Conservation (phyloP, 2,888 invertebrate genomes). For the Dryobotodes eremita region DNA sequence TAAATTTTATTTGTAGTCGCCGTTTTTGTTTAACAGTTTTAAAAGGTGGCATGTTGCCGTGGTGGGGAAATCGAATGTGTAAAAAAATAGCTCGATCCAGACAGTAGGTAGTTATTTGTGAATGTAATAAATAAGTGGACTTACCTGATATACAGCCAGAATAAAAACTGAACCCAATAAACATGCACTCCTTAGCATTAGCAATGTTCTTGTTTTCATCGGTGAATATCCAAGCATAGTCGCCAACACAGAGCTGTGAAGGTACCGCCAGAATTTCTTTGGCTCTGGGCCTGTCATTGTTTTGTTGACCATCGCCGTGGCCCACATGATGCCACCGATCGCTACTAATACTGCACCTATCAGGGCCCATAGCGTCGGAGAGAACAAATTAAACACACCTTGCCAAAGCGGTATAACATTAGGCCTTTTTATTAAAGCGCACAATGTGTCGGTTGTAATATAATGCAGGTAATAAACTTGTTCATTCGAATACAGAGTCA, state of each 20-base stretch:
- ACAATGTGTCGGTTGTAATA: slow-evolving; percentile 72
- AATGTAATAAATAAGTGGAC: no score
- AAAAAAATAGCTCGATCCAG: no score
- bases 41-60: no score
- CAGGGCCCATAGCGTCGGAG: slow-evolving; percentile 46
- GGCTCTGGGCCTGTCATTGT: slow-evolving; percentile 40
- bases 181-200: slow-evolving; percentile 70
- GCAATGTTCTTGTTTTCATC: slow-evolving; percentile 61
- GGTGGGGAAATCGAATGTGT: no score
- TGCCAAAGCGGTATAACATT: slow-evolving; percentile 74
- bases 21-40: no score
- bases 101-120: no score
- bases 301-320: slow-evolving; percentile 51
- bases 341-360: slow-evolving; percentile 52
- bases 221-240: slow-evolving; percentile 72
- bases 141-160: slow-evolving; percentile 75
- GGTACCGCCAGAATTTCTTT: slow-evolving; percentile 51
- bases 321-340: slow-evolving; percentile 71
- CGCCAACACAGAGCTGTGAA: slow-evolving; percentile 64
- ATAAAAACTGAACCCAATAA: slow-evolving; percentile 73
- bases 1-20: no score
- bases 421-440: slow-evolving; percentile 71
- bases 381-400: slow-evolving; percentile 66
- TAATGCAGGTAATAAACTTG: slow-evolving; percentile 70
- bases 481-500: slow-evolving; percentile 70